Conservation (phyloP, 1,140 invertebrate genomes). For the Bilobella aurantiaca region DNA sequence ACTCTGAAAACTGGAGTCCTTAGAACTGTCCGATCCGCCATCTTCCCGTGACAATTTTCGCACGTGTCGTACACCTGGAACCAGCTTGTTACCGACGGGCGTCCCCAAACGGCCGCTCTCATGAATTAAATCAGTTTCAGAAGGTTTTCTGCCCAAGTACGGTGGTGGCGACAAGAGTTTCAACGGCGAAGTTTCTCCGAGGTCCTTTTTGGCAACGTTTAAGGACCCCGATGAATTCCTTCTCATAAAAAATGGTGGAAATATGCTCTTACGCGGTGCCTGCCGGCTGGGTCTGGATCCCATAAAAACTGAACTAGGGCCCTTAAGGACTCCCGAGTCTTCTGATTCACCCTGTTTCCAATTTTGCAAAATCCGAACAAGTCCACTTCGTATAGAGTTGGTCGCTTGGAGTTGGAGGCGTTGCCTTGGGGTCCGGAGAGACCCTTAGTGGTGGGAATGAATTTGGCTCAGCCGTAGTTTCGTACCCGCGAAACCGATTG, state of each 20-base stretch:
- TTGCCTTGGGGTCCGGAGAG: constrained; percentile 24
- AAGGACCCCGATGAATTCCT: constrained; percentile 31
- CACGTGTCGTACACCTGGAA: constrained; percentile 39
- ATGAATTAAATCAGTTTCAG: constrained; percentile 24
- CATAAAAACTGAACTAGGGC: background rate
- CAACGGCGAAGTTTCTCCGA: background rate
- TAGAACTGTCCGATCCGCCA: constrained; percentile 79
- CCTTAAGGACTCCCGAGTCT: background rate
- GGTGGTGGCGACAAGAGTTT: constrained; percentile 24
- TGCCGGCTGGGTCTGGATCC: too few relatives aligned
- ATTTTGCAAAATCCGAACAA: constrained; percentile 63
- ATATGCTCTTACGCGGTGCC: constrained; percentile 21
- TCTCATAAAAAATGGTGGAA: constrained; percentile 32
- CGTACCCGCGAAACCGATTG: constrained; percentile 40
- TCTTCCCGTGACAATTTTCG: constrained; percentile 63
- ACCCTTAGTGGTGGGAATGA: constrained; percentile 42
- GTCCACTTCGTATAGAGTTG: constrained; percentile 49
- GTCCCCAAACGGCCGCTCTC: too few relatives aligned
- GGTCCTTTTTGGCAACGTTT: constrained; percentile 16
- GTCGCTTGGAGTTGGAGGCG: constrained; percentile 41
- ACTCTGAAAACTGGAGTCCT: constrained; percentile 81
- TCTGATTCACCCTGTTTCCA: constrained; percentile 45
- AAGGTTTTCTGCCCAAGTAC: constrained; percentile 22
- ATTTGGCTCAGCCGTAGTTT: background rate
- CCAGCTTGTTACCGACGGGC: constrained; percentile 37